Conservation (phyloP, 2,113 vertebrate genomes). For the Oplegnathus fasciatus region DNA sequence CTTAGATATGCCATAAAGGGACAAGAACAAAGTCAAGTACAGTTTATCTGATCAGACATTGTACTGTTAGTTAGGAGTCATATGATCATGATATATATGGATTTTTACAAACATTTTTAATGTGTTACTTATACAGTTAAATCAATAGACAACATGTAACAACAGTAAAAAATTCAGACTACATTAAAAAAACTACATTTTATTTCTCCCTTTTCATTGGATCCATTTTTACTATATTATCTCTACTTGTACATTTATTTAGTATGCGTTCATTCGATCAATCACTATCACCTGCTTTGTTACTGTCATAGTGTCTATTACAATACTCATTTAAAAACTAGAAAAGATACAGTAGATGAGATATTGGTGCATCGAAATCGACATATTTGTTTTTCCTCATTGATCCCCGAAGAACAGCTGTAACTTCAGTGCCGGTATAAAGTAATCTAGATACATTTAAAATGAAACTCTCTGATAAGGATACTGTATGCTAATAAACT, state of each 20-base stretch:
- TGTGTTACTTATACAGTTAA: background rate
- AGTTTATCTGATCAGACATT: background rate
- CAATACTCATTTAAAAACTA: background rate
- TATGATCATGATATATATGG: background rate
- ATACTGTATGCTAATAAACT: background rate
- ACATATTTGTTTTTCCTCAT: background rate
- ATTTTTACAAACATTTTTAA: constrained; percentile 18
- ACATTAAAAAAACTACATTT: constrained; percentile 20
- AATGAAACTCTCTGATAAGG: background rate
- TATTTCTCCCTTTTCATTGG: constrained; percentile 18
- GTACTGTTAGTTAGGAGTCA: background rate
- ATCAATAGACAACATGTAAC: constrained; percentile 7
- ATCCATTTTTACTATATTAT: constrained; percentile 26
- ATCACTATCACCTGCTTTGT: constrained; percentile 13
- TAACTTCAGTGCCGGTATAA: too few species aligned
- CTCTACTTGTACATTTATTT: constrained; percentile 2
- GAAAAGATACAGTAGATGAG: background rate
- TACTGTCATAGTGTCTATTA: background rate
- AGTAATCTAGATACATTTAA: background rate
- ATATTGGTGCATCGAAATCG: background rate
- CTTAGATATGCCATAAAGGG: background rate
- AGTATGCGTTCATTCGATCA: constrained; percentile 1
- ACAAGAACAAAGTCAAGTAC: background rate
- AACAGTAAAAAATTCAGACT: constrained; percentile 1
- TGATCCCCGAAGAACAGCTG: background rate